Conservation (phyloP, 2,888 invertebrate species). For the Epistrophella euchroma region DNA sequence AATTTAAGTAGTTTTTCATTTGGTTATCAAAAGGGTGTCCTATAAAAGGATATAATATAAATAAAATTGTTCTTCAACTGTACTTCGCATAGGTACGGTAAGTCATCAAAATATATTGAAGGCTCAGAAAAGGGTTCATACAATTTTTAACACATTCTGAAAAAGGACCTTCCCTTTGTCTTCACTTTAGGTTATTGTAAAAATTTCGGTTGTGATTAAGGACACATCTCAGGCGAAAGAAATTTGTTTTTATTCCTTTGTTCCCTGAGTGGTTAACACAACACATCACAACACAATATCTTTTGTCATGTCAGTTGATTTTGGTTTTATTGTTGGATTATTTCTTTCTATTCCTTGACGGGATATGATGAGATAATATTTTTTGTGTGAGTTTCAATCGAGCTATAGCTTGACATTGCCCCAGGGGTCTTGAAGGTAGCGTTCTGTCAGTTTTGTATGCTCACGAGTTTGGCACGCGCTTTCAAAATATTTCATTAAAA, state of each 20-base stretch:
- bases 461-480: constrained; percentile 15
- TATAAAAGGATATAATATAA: neutral
- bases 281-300: neutral
- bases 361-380: neutral
- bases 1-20: neutral
- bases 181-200: constrained; percentile 1
- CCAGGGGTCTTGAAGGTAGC: neutral
- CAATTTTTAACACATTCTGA: neutral
- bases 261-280: neutral
- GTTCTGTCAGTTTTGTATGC: neutral
- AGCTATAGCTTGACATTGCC: neutral
- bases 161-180: constrained; percentile 13
- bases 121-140: constrained; percentile 14
- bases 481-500: neutral
- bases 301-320: constrained; percentile 8
- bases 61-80: neutral
- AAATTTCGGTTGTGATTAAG: constrained; percentile 74
- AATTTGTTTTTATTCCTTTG: constrained; percentile 37
- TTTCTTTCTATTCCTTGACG: constrained; percentile 2
- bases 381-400: neutral
- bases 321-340: constrained; percentile 11
- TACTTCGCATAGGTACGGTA: neutral
- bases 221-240: constrained; percentile 76
- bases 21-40: constrained; percentile 14
- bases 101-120: constrained; percentile 12